A percentile compares a stretch with the other conserved stretches of the same genome.
Evolutionary conservation across 2,797 vertebrate genomes (phyloP).

Genomic region (Peromyscus melanophrys): DNA sequence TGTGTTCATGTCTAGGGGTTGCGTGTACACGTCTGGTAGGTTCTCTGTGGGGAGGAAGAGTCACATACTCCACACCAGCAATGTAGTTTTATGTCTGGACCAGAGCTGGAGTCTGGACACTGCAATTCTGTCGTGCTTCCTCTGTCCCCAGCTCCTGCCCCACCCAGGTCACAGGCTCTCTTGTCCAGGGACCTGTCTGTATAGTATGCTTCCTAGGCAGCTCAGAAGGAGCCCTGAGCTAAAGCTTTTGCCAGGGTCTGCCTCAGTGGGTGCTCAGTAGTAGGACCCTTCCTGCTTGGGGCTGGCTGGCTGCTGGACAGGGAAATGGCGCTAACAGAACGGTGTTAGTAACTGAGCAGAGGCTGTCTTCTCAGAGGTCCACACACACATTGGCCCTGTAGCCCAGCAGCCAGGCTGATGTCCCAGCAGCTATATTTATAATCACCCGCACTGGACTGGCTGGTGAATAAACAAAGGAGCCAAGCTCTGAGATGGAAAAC

Average conservation of each 20-base stretch:
- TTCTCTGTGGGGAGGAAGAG: neutral
- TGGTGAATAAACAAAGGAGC: accelerated
- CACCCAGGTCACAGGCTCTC: neutral
- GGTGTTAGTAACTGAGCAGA: too few species aligned
- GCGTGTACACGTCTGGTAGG: neutral
- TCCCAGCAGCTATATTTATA: neutral
- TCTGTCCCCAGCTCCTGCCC: neutral
- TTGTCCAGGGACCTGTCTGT: neutral
- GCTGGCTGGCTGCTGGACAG: neutral
- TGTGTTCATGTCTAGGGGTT: neutral
- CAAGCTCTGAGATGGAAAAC: neutral
- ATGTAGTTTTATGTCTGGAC: neutral
- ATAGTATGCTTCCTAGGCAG: neutral
- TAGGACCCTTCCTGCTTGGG: neutral
- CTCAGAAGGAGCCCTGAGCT: neutral
- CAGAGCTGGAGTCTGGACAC: neutral
- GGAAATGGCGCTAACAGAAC: accelerated
- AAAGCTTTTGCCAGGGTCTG: neutral
- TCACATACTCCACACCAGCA: neutral
- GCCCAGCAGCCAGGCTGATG: too few species aligned
- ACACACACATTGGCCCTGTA: too few species aligned
- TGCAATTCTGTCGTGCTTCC: neutral
- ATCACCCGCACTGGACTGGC: too few species aligned
- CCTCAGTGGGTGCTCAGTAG: neutral
- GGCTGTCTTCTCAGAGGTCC: neutral